Evolutionary conservation across 2,888 invertebrate species (phyloP), one percentile per base, ranked within the genome.

Genomic region (Limulus polyphemus): DNA sequence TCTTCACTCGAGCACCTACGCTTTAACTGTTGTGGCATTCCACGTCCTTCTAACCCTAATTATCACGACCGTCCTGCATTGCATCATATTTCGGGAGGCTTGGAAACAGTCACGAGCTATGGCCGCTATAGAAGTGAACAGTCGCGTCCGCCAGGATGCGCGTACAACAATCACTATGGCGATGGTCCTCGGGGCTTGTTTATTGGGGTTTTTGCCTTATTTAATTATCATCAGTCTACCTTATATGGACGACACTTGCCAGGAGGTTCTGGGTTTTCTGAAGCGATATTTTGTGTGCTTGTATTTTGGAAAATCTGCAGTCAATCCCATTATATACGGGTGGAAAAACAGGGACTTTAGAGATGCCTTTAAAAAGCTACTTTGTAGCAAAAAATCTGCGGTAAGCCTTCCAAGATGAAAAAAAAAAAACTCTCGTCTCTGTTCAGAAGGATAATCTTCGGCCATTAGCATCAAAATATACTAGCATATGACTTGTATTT

Each of bases 1-100:
- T 58, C 64, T 71, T 9, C 64, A 67, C 55, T 57, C 62, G 7
- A 63, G 56, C 12, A 55, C 56, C 14, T 70, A 69, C 58, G 68
- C 69, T 10, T 51, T 67, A 11, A 50, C 61, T 11, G 68, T 64
- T 12, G 70, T 71, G 17, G 68, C 68, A 1, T 61, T 65, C 1
- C 68, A 70, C 56, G 68, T 70, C 11, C 56, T 67, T 3, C 16
- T 69, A 10, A 68, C 70, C 0, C 61, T 71, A 17, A 63, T 64
- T 10, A 56, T 68, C 55, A 72, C 70, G 7, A 69, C 68, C 11
- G 61, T 58, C 12, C 59, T 72, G 10, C 71, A 72, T 61, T 56
- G 60, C 17, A 57, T 62, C 17, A 72, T 71, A 47, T 72, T 71
- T 62, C 63, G 67, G n/a, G 71, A 65, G 16, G 72, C 72, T 10